Percentiles rank a stretch among this genome's conserved stretches.
Evolutionary conservation across 2,797 vertebrate species (phyloP).

Genomic region (Sciurus vulgaris): DNA sequence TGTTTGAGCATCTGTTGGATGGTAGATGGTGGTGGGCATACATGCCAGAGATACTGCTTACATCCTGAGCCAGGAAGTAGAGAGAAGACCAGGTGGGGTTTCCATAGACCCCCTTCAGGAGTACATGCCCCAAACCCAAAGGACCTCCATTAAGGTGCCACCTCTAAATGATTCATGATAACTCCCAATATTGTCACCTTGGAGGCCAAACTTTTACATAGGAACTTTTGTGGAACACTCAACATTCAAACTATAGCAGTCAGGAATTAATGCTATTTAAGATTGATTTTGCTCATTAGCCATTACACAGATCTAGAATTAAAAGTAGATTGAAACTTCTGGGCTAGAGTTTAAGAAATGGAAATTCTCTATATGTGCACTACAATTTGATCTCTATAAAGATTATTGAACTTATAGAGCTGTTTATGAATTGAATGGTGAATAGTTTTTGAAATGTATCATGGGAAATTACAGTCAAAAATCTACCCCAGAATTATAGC

Average conservation of each 20-base stretch:
- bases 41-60: background rate
- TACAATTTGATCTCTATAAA: background rate
- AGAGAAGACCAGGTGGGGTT: background rate
- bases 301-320: background rate
- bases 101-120: background rate
- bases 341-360: background rate
- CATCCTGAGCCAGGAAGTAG: background rate
- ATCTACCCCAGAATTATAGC: background rate
- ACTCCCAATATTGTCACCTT: background rate
- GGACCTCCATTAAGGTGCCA: background rate
- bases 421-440: background rate
- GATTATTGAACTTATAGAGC: background rate
- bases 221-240: background rate
- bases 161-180: background rate
- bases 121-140: background rate
- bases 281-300: background rate
- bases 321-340: background rate
- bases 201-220: background rate
- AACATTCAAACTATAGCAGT: background rate
- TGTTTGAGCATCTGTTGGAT: background rate
- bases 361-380: background rate
- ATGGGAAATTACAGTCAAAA: background rate
- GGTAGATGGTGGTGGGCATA: too few species aligned
- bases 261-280: background rate
- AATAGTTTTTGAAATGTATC: conserved; percentile 28